Base-by-base conservation (phyloP, 1,140 invertebrate species). In the Ganaspis sp. region DNA sequence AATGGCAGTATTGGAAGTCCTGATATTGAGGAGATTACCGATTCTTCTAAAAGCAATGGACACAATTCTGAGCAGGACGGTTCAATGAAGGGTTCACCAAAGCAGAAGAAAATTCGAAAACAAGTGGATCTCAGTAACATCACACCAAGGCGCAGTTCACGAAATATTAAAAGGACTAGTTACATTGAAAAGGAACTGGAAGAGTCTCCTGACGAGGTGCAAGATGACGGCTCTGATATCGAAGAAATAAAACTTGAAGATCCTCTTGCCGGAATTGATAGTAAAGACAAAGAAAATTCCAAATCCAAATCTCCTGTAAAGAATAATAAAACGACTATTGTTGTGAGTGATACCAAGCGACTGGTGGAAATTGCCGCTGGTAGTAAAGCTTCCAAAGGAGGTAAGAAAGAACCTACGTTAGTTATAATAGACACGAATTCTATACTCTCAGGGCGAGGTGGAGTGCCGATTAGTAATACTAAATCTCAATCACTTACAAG, bases 391-490 rank as follows among this genome's bases (percentile, higher is more conserved):
- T 81, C 87, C 0, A 91, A 92, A 72, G 92, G 92, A 70, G 92
- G 93, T 3, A 94, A 95, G 81, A 95, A 95, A 81, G 94, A 96
- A 85, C 94, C 95, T 1, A 95, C 95, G 1, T 90, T 96, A 81
- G 95, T 96, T 29, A 95, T 96, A 70, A 95, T 96, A 75, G 95
- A 96, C 83, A 95, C 95, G 4, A 95, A 96, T 92, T 94, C 94
- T 11, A 94, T 95, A 81, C 85, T 95, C 42, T 93, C 93, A 58
- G 94, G 93, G 5, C 92, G 93, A 76, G 94, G 94, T 64, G 93
- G 93, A 21, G 88, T 94, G 17, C 93, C 94, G 72, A 89, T 94
- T 4, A 90, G 88, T 54, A 88, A 73, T 23, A 79, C 78, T 12
- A 89, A 90, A 77, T 72, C 81, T 0, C 87, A 90, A 5, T 83